A percentile compares a stretch with the other conserved stretches of the same genome.
These are phyloP conservation scores for Virgularia gustaviana DNA, from an alignment of 92 coral and sea anemone genomes.

Conservation along the genomic window DNA sequence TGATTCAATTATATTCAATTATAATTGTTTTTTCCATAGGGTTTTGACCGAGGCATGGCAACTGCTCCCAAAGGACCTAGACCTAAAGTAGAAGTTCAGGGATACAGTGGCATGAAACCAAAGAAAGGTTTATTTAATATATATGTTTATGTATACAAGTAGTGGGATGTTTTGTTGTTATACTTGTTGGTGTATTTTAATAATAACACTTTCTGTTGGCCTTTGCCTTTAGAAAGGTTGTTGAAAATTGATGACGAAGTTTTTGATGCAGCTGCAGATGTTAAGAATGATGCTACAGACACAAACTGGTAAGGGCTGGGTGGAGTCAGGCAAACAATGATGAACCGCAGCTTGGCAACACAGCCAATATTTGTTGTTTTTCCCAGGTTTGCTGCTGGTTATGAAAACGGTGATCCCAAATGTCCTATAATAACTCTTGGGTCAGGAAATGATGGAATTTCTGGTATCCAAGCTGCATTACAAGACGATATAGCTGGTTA, in stretches of 20 bases:
- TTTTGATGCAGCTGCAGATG: constrained; percentile 76
- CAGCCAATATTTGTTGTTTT: background rate
- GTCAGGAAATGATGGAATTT: constrained; percentile 68
- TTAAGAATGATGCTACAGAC: constrained; percentile 62
- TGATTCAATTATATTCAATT: too few species aligned
- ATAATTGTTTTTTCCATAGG: too few species aligned
- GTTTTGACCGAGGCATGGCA: too few species aligned
- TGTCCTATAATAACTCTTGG: constrained; percentile 69
- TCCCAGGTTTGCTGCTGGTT: constrained; percentile 87
- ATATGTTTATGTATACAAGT: too few species aligned
- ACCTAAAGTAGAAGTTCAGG: too few species aligned
- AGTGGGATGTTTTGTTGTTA: too few species aligned
- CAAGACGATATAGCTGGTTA: constrained; percentile 64
- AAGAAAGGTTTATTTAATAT: too few species aligned
- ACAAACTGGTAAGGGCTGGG: constrained; percentile 63
- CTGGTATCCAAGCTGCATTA: constrained; percentile 47
- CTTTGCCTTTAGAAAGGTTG: constrained; percentile 47
- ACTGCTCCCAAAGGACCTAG: too few species aligned
- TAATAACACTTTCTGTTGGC: background rate
- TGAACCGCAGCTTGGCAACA: background rate
- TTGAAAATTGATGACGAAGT: constrained; percentile 69
- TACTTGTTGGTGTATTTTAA: too few species aligned
- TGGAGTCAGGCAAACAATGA: too few species aligned
- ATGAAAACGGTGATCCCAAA: constrained; percentile 76
- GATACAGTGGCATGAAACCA: too few species aligned